A percentile compares a stretch with the other conserved stretches of the same genome.
phyloP scores from a whole-genome alignment of 2,888 invertebrate species.

The Parnassius mnemosyne region DNA sequence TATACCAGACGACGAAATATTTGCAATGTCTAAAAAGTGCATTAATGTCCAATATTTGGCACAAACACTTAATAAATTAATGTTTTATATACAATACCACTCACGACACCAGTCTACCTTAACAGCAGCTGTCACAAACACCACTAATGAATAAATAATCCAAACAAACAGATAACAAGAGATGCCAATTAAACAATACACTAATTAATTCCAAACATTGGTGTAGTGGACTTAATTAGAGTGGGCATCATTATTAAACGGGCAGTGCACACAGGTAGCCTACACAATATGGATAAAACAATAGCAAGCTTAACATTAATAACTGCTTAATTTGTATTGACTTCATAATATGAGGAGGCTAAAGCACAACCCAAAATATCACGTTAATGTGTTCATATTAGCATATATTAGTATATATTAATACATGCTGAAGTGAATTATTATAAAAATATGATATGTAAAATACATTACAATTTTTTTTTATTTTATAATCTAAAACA shows the following conservation, averaged over 20 bases:
- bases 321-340: constrained; percentile 35
- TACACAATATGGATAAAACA: constrained; percentile 45
- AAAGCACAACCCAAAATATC: no score
- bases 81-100: constrained; percentile 34
- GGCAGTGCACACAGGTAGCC: constrained; percentile 42
- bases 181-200: constrained; percentile 81
- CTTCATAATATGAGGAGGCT: background rate
- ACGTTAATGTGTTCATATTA: no score
- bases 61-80: no score
- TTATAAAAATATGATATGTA: no score
- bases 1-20: no score
- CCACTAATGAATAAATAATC: constrained; percentile 79
- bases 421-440: no score
- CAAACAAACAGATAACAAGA: constrained; percentile 80
- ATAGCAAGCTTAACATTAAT: constrained; percentile 49
- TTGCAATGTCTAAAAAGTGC: no score
- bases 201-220: constrained; percentile 81
- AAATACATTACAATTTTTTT: no score
- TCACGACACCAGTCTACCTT: constrained; percentile 49
- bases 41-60: no score
- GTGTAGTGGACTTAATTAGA: constrained; percentile 80
- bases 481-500: no score
- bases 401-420: no score
- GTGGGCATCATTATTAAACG: constrained; percentile 50
- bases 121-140: constrained; percentile 71